Conservation (phyloP, 2,113 vertebrate genomes). For the Ginglymostoma cirratum region DNA sequence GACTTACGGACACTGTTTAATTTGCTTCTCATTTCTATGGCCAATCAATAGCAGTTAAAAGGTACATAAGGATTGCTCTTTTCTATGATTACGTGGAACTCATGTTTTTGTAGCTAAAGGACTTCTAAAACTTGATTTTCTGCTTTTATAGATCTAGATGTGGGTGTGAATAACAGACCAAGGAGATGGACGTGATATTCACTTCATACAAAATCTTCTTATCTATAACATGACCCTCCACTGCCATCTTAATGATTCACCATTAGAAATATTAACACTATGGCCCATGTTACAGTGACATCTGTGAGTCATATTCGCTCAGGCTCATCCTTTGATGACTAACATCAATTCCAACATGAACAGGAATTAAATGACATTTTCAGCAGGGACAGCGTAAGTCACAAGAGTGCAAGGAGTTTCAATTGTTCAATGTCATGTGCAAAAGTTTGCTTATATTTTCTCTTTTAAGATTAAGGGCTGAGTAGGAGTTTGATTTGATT, state of each 20-base stretch:
- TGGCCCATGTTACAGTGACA: neutral
- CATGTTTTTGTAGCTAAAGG: neutral
- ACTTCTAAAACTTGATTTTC: slow-evolving; percentile 3
- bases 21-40: neutral
- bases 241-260: neutral
- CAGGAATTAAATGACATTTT: neutral
- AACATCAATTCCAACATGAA: neutral
- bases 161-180: neutral
- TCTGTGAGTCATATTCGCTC: neutral
- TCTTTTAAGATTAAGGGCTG: neutral
- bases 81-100: neutral
- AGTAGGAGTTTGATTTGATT: too few relatives aligned
- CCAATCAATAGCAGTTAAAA: slow-evolving; percentile 27
- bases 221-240: neutral
- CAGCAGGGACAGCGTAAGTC: neutral
- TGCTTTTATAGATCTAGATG: neutral
- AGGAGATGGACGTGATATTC: neutral
- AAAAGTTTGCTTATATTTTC: neutral
- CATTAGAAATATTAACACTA: neutral
- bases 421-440: neutral
- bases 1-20: neutral
- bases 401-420: neutral
- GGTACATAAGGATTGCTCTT: neutral
- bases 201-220: neutral
- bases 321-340: neutral